Evolutionary conservation across 2,113 vertebrate genomes (phyloP), one percentile per base, ranked within the genome.

Genomic region (Anoplopoma fimbria): DNA sequence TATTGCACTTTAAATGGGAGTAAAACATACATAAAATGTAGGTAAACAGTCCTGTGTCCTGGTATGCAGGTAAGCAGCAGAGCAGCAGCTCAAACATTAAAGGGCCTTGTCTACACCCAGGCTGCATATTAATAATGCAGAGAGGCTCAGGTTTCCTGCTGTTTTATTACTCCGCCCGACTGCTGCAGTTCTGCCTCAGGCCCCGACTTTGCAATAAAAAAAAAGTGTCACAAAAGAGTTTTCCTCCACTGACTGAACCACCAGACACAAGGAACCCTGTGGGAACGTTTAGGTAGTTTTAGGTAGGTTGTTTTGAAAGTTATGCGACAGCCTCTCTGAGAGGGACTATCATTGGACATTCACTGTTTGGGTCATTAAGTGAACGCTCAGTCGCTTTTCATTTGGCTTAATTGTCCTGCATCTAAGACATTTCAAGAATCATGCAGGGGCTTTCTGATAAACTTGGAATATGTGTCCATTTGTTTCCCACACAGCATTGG

Each of bases 91-190:
- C 69, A 58, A 25, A 76, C 65, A 38, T 51, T 77, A 45, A 64
- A 75, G 63, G 17, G 29, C 40, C 55, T 45, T 63, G 72, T 77
- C 49, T 77, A 7, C 57, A 71, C 31, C 29, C 68, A 36, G 51
- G 64, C 76, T 67, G 67, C 34, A 51, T 51, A 86, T 91, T 74
- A 91, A 94, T 93, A 91, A 93, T 89, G 78, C 77, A 94, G 60
- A 14, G n/a, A 53, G 70, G 84, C 71, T 87, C 76, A 29, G 71
- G 87, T 93, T 85, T 92, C 87, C 79, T 86, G 73, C 77, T 79
- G 87, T 87, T 84, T 89, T 80, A 89, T 91, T 85, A 84, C 58
- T 69, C 70, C 53, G 21, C n/a, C n/a, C n/a, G n/a, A n/a, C n/a
- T n/a, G n/a, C 65, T 79, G 73, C 72, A 65, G 51, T 75, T 83